Conservation (phyloP, 2,797 vertebrate genomes). For the Chrysocyon brachyurus region DNA sequence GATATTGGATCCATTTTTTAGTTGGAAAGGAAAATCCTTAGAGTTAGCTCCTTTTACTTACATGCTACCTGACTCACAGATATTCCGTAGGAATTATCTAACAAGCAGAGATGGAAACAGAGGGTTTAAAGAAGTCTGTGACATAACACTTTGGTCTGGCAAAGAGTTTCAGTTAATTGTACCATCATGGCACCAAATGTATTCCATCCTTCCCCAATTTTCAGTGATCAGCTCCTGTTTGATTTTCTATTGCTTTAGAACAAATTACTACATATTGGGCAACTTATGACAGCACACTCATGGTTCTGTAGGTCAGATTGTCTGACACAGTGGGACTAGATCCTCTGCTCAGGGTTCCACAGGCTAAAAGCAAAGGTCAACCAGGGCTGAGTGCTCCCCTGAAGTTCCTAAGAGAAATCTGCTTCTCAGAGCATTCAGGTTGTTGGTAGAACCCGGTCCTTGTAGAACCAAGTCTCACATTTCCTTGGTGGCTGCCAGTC, state of each 20-base stretch:
- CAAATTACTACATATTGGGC: neutral
- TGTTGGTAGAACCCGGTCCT: neutral
- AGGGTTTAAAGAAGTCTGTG: neutral
- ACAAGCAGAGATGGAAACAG: neutral
- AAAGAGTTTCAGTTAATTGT: neutral
- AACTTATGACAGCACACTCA: neutral
- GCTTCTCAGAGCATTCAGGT: neutral
- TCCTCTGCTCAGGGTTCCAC: neutral
- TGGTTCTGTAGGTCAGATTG: neutral
- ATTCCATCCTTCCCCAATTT: neutral
- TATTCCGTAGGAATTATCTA: neutral
- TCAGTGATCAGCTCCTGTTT: neutral
- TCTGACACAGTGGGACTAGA: neutral
- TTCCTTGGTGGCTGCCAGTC: neutral
- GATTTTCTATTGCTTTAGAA: neutral
- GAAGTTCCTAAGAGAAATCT: neutral
- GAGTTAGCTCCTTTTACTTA: neutral
- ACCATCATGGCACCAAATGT: neutral
- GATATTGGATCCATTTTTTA: neutral
- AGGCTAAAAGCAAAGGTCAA: neutral
- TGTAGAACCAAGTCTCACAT: neutral
- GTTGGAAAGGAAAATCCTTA: slow-evolving; percentile 22
- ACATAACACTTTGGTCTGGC: neutral
- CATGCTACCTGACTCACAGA: neutral
- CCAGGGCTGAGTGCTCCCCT: neutral